Conservation (phyloP, 2,888 invertebrate species). For the Cerastis rubricosa region DNA sequence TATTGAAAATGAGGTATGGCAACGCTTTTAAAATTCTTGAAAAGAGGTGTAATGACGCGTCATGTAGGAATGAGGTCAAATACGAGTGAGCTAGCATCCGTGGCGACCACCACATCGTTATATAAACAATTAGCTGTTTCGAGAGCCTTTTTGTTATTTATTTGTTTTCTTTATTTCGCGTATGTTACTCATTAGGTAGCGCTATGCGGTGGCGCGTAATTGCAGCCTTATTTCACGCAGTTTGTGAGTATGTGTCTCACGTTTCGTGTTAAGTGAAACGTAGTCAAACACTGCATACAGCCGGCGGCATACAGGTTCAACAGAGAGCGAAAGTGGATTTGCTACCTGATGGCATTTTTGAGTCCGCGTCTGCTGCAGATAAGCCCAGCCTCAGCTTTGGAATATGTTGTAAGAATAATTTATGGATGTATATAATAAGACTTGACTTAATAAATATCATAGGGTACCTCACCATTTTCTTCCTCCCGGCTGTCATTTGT, state of each 20-base stretch:
- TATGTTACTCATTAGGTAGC: slow-evolving; percentile 53
- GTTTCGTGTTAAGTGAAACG: slow-evolving; percentile 64
- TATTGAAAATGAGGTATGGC: slow-evolving; percentile 39
- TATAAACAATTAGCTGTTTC: slow-evolving; percentile 70
- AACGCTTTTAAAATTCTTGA: slow-evolving; percentile 47
- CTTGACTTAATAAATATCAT: neutral
- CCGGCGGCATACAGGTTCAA: slow-evolving; percentile 71
- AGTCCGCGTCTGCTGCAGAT: slow-evolving; percentile 19
- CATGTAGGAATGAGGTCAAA: slow-evolving; percentile 66
- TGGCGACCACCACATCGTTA: slow-evolving; percentile 61
- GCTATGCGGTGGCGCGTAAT: slow-evolving; percentile 52
- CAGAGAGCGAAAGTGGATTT: slow-evolving; percentile 84
- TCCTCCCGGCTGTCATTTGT: too few species aligned
- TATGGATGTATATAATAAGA: neutral
- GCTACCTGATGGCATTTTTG: slow-evolving; percentile 65
- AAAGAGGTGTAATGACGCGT: slow-evolving; percentile 62
- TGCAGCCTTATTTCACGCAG: slow-evolving; percentile 51
- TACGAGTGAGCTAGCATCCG: slow-evolving; percentile 55
- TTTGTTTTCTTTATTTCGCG: slow-evolving; percentile 51
- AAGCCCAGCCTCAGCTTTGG: slow-evolving; percentile 18
- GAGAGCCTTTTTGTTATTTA: slow-evolving; percentile 57
- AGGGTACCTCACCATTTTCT: neutral
- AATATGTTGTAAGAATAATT: slow-evolving; percentile 6
- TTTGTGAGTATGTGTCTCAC: slow-evolving; percentile 54
- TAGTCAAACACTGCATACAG: slow-evolving; percentile 68